phyloP scores from a whole-genome alignment of 2,113 vertebrate genomes.

The Brachypteracias leptosomus region DNA sequence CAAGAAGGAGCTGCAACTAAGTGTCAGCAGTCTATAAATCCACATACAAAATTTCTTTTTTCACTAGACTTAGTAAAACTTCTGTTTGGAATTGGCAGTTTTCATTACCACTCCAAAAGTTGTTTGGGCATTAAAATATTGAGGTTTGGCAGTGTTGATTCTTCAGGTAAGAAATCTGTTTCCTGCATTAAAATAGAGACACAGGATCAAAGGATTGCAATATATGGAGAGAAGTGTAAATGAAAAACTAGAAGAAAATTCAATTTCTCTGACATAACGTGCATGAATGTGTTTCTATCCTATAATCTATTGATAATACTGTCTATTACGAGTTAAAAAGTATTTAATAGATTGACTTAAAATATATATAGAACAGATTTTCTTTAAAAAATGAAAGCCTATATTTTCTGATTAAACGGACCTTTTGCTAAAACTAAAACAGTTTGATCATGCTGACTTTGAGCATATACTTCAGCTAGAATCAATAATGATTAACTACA shows the following conservation, averaged over 20 bases:
- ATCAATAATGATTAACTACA: background rate
- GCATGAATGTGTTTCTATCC: background rate
- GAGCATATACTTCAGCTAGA: background rate
- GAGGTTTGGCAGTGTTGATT: slow-evolving; percentile 45
- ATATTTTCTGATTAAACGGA: background rate
- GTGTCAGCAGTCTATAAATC: slow-evolving; percentile 35
- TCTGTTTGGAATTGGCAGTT: slow-evolving; percentile 49
- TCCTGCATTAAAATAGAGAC: slow-evolving; percentile 36
- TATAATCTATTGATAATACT: background rate
- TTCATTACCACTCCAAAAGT: slow-evolving; percentile 47
- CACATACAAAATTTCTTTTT: slow-evolving; percentile 18
- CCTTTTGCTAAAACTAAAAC: background rate
- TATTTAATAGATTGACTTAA: background rate
- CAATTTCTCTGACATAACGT: background rate
- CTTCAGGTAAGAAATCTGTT: slow-evolving; percentile 56
- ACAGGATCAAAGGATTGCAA: background rate
- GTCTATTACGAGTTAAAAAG: background rate
- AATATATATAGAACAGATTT: background rate
- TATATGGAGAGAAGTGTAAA: background rate
- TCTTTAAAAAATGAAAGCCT: background rate
- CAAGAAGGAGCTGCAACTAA: background rate
- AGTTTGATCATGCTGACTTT: background rate
- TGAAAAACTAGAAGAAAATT: background rate
- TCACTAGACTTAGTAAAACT: slow-evolving; percentile 21
- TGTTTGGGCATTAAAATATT: slow-evolving; percentile 31